A percentile compares a stretch with the other conserved stretches of the same genome.
Evolutionary conservation across 2,888 invertebrate genomes (phyloP).

Genomic region (Lycocerus yunnanus): DNA sequence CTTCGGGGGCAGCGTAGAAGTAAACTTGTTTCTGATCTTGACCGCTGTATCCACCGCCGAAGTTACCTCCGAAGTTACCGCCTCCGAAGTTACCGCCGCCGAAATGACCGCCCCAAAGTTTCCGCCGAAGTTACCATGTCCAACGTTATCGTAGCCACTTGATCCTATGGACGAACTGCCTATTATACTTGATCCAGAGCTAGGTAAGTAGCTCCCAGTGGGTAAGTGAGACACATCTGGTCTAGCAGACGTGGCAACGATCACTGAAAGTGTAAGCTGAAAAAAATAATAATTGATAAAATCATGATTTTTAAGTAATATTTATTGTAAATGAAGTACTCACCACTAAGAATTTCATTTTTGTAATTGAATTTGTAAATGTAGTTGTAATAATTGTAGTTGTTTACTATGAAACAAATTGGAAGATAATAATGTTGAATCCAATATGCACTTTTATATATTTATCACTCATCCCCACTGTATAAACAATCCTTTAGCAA

Average conservation of each 20-base stretch:
- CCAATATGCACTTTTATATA: constrained; percentile 1
- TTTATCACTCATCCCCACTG: background rate
- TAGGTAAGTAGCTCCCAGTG: constrained; percentile 15
- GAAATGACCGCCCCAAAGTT: background rate
- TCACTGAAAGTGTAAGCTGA: background rate
- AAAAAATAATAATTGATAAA: background rate
- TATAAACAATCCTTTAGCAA: constrained; percentile 4
- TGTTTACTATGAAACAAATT: background rate
- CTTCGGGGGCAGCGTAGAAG: constrained; percentile 51
- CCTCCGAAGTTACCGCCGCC: constrained; percentile 2
- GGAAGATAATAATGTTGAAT: background rate
- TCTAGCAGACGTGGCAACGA: constrained; percentile 6
- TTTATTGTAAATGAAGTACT: background rate
- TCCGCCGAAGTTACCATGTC: constrained; percentile 5
- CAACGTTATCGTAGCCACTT: background rate
- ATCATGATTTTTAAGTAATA: background rate
- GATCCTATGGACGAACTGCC: background rate
- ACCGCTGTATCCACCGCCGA: constrained; percentile 27
- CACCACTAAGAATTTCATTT: constrained; percentile 11
- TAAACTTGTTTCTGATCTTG: constrained; percentile 46
- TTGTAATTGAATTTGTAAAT: too few relatives aligned
- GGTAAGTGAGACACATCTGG: constrained; percentile 19
- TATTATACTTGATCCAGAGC: background rate
- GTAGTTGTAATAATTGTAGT: background rate
- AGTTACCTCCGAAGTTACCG: constrained; percentile 42